Base-by-base conservation (phyloP, 2,888 invertebrate genomes). In the Cyaniris semiargus region DNA sequence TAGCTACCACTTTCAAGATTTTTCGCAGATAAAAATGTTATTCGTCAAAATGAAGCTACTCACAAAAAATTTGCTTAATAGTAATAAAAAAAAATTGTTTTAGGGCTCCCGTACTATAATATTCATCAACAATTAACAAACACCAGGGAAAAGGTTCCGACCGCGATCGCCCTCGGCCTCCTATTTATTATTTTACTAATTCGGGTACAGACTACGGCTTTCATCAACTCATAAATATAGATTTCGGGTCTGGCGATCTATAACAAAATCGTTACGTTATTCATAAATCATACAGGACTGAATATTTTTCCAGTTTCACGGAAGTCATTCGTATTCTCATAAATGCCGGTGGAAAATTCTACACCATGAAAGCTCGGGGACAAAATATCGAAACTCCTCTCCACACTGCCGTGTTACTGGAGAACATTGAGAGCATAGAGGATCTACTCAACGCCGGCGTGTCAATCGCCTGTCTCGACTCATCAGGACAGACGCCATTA, bases 371-470 rank as follows among this genome's bases (percentile, higher is more conserved):
- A 60, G 10, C 80, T 8, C 77, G 81, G 13, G 86, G 86, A 3
- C 76, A 87, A 0, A 82, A 87, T 44, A 72, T 87, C 15, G 88
- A 90, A 27, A 94, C 95, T 0, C 94, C 95, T 0, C 86, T 95
- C 0, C 95, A 95, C 80, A 94, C 92, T 0, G 95, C 95, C 0
- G 94, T 94, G 0, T 88, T 90, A 72, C 83, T 95, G 2, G 90
- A 88, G 6, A 91, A 89, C 72, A 79, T 90, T 53, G 90, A 92
- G 0, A 92, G 91, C 3, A 91, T 95, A 1, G 86, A 86, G 15
- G 86, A 89, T 70, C 84, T 95, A 1, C 82, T 95, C 6, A 85
- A 90, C 1, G 87, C 89, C 13, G 94, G 92, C 1, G 93, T 90
- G 0, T 88, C 88, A 1, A 88, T 93, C 0, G 87, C 88, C 3